phyloP scores from a whole-genome alignment of 2,113 vertebrate species.

The Pomatostomus ruficeps region DNA sequence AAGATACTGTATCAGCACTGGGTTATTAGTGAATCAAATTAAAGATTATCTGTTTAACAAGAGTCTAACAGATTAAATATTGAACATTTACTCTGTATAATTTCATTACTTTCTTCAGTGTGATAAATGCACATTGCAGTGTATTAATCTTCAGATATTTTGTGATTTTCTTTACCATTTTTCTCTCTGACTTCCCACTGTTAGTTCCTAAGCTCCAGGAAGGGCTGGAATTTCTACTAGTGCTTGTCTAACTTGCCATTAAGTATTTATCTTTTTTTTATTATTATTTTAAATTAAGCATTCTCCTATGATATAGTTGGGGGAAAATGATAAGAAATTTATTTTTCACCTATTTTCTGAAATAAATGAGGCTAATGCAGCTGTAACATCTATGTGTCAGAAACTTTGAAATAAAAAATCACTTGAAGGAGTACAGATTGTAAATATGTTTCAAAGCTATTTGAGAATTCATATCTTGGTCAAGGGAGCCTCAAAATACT shows the following conservation, averaged over 20 bases:
- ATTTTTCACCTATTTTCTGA: background rate
- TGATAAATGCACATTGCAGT: background rate
- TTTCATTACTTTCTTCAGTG: background rate
- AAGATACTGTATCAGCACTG: background rate
- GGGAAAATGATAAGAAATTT: background rate
- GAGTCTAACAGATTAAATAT: background rate
- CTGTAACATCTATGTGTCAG: background rate
- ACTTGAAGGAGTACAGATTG: background rate
- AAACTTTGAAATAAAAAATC: background rate
- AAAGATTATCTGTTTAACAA: background rate
- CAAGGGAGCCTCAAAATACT: background rate
- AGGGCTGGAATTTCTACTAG: background rate
- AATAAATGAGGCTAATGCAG: background rate
- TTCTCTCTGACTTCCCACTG: background rate
- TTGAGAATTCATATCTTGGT: background rate
- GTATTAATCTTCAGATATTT: background rate
- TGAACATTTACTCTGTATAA: background rate
- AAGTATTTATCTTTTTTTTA: background rate
- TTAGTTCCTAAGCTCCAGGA: background rate
- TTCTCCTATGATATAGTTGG: background rate
- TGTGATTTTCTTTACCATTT: background rate
- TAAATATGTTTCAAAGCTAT: background rate
- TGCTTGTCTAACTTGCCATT: background rate
- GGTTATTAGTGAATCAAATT: background rate
- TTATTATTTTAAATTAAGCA: background rate